Percentiles rank a stretch among this genome's conserved stretches.
phyloP scores from a whole-genome alignment of 2,797 vertebrate genomes.

The Poeciliopsis turneri region DNA sequence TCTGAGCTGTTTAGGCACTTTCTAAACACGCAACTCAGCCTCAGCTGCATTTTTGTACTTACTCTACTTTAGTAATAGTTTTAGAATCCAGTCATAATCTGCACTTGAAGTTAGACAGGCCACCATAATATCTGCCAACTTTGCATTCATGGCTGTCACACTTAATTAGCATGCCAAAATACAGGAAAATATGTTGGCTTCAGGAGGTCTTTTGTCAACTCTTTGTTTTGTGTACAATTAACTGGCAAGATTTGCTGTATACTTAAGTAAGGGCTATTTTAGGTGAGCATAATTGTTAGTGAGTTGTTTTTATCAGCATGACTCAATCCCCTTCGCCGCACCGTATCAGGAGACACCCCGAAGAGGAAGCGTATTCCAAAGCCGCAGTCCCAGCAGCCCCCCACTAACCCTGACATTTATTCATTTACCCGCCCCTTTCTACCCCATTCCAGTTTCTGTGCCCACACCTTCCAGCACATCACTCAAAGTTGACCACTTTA shows the following conservation, averaged over 20 bases:
- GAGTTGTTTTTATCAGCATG: conserved; percentile 84
- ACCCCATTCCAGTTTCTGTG: conserved; percentile 41
- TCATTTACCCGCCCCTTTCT: conserved; percentile 67
- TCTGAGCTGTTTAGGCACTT: conserved; percentile 20
- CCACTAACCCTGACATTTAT: conserved; percentile 74
- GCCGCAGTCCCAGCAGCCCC: conserved; percentile 64
- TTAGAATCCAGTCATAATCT: conserved; percentile 63
- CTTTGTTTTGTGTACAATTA: conserved; percentile 81
- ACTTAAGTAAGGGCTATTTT: conserved; percentile 80
- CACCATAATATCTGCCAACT: conserved; percentile 73
- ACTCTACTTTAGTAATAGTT: conserved; percentile 56
- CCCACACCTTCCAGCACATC: conserved; percentile 40
- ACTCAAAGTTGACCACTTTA: conserved; percentile 78
- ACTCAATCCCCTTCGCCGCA: conserved; percentile 72
- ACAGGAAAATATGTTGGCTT: conserved; percentile 74
- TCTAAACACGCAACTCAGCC: conserved; percentile 15
- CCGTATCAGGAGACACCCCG: conserved; percentile 72
- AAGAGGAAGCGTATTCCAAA: conserved; percentile 70
- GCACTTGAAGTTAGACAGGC: conserved; percentile 68
- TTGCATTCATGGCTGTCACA: conserved; percentile 75
- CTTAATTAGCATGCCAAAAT: conserved; percentile 78
- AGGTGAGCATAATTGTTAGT: conserved; percentile 80
- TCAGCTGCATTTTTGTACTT: conserved; percentile 24
- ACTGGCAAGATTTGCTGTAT: conserved; percentile 73
- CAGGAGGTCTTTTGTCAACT: conserved; percentile 74